A percentile compares a stretch with the other conserved stretches of the same genome.
Conservation (phyloP, 2,113 vertebrate species). For the Bombycilla garrulus region DNA sequence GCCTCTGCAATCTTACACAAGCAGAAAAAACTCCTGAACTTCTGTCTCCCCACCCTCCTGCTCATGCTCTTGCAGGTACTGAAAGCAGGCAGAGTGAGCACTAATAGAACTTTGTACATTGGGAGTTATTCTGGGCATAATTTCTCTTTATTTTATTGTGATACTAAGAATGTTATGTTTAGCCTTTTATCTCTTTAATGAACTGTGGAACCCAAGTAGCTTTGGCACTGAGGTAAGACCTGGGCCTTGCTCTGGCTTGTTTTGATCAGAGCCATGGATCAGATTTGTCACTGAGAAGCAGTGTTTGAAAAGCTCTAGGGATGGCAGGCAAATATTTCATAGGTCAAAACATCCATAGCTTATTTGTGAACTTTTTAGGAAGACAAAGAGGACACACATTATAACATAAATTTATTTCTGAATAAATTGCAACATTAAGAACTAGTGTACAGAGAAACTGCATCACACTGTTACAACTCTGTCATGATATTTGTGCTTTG, state of each 20-base stretch:
- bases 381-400: not conserved
- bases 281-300: not conserved
- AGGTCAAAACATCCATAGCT: not conserved
- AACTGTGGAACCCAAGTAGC: not conserved
- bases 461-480: constrained; percentile 69
- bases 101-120: not conserved
- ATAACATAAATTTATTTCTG: constrained; percentile 76
- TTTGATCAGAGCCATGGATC: not conserved
- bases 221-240: not conserved
- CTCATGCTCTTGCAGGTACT: too few species aligned
- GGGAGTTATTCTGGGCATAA: not conserved
- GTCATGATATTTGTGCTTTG: constrained; percentile 75
- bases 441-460: constrained; percentile 65
- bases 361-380: not conserved
- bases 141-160: not conserved
- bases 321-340: not conserved
- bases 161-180: not conserved
- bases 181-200: not conserved
- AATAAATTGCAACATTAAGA: constrained; percentile 58
- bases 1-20: not conserved
- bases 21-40: not conserved
- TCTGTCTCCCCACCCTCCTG: not conserved
- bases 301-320: not conserved
- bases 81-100: not conserved
- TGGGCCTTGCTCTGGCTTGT: not conserved